These are phyloP conservation scores for Sphenopsis melanotis DNA, from an alignment of 2,797 vertebrate genomes.

Conservation along the genomic window DNA sequence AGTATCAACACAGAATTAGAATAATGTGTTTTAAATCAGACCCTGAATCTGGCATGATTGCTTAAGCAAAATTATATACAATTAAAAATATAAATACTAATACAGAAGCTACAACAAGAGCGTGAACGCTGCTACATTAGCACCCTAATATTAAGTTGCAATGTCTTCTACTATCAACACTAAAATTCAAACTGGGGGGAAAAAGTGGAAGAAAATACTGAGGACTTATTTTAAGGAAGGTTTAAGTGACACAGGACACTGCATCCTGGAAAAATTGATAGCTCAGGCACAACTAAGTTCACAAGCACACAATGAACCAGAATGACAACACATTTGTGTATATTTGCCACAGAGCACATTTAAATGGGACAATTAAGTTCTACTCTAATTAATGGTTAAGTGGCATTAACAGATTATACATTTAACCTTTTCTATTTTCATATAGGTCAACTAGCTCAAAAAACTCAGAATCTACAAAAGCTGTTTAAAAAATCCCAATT, in stretches of 20 bases:
- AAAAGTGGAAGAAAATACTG: not conserved
- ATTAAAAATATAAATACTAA: conserved; percentile 14
- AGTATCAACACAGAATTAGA: not conserved
- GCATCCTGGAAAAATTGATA: not conserved
- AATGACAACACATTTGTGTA: not conserved
- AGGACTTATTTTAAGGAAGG: not conserved
- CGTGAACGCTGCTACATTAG: rapidly evolving
- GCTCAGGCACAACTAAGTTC: not conserved
- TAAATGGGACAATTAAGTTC: not conserved
- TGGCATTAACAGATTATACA: not conserved
- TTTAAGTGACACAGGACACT: not conserved
- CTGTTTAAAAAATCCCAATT: not conserved
- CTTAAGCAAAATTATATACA: not conserved
- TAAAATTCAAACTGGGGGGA: not conserved
- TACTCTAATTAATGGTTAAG: conserved; percentile 18
- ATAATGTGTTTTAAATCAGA: not conserved
- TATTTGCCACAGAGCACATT: not conserved
- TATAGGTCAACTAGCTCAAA: not conserved
- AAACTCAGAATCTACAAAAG: not conserved
- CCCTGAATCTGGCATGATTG: not conserved
- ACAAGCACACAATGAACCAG: not conserved
- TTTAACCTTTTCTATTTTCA: not conserved
- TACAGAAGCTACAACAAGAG: not conserved
- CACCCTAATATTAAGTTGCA: not conserved
- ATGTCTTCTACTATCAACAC: not conserved